Conservation (phyloP, 2,888 invertebrate species). For the Eledone cirrhosa region DNA sequence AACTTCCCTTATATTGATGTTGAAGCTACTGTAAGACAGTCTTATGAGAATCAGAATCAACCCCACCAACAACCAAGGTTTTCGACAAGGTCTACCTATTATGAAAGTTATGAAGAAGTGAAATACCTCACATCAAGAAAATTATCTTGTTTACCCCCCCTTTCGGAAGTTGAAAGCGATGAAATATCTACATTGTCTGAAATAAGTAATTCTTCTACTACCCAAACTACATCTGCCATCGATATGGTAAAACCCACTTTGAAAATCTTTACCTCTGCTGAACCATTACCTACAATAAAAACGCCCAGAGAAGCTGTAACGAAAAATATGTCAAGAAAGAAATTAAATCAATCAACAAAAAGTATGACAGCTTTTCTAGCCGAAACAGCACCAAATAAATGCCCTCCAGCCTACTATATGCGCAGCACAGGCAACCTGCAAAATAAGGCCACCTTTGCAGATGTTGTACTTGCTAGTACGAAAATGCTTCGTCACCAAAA, state of each 20-base stretch:
- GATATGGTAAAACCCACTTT: slow-evolving; percentile 2
- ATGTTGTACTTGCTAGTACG: slow-evolving; percentile 22
- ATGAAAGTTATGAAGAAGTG: background rate
- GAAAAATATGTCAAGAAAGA: background rate
- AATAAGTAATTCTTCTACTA: slow-evolving; percentile 1
- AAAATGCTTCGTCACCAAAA: slow-evolving; percentile 10
- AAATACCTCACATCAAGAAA: background rate
- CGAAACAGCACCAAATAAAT: slow-evolving; percentile 21
- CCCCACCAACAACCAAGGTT: slow-evolving; percentile 11
- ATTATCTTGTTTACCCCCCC: background rate
- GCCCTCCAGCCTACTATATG: background rate
- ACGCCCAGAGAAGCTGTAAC: background rate
- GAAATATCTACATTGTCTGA: slow-evolving; percentile 19
- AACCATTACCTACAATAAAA: background rate
- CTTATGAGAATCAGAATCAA: background rate
- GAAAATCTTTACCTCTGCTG: slow-evolving; percentile 25
- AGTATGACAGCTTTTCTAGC: slow-evolving; percentile 24
- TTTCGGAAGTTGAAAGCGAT: slow-evolving; percentile 17
- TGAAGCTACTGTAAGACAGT: background rate
- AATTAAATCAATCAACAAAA: background rate
- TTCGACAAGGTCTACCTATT: background rate
- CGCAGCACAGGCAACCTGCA: background rate
- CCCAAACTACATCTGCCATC: background rate
- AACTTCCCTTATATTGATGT: background rate
- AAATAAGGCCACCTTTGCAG: slow-evolving; percentile 17